A percentile compares a stretch with the other conserved stretches of the same genome.
phyloP scores from a whole-genome alignment of 2,797 vertebrate genomes.

The Labeo calbasu region DNA sequence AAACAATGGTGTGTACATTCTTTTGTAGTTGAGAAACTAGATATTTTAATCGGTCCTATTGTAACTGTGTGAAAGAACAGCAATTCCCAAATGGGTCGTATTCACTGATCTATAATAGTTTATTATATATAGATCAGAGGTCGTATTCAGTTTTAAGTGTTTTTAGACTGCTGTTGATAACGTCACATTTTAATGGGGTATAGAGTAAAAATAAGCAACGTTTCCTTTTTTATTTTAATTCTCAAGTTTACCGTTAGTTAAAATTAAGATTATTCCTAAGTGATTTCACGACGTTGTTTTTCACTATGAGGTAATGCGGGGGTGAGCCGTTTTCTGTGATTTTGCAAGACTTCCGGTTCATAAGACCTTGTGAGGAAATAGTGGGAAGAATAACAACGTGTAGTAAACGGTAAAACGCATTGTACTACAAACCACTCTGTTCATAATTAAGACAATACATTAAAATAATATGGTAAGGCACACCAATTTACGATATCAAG shows the following conservation, averaged over 20 bases:
- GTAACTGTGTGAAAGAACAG: background rate
- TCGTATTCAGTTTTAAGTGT: background rate
- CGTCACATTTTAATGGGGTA: background rate
- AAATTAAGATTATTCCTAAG: background rate
- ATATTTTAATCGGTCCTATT: background rate
- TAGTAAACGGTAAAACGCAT: too few species aligned
- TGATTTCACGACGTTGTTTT: background rate
- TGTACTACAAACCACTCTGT: too few species aligned
- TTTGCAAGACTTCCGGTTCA: too few species aligned
- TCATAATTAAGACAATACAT: too few species aligned
- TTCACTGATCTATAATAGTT: background rate
- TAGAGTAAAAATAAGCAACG: background rate
- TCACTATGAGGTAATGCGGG: background rate
- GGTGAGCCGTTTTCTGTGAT: too few species aligned
- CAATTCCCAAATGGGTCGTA: background rate
- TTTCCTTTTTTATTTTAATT: background rate
- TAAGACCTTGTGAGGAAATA: too few species aligned
- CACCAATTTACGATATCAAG: too few species aligned
- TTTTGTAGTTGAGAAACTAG: background rate
- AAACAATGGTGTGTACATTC: background rate
- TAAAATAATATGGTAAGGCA: too few species aligned
- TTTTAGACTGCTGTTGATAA: background rate
- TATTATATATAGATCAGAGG: too few species aligned
- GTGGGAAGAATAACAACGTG: too few species aligned
- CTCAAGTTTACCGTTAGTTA: background rate